Percentiles rank a stretch among this genome's conserved stretches.
phyloP scores from a whole-genome alignment of 2,797 vertebrate species.

The Sorex maritimensis region DNA sequence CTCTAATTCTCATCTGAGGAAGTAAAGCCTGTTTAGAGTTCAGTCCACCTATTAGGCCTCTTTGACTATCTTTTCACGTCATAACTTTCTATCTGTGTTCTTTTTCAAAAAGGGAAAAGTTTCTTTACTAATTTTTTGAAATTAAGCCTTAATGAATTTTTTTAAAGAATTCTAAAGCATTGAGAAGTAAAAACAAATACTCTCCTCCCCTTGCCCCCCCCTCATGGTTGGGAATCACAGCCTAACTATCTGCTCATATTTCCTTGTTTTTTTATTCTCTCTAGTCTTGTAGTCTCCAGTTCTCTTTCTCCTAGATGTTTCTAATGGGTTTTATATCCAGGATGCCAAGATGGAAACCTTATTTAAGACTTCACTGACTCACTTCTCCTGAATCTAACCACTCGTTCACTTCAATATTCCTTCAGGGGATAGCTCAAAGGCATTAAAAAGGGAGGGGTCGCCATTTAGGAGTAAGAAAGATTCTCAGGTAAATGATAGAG shows the following conservation, averaged over 20 bases:
- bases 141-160: neutral
- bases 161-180: constrained; percentile 2
- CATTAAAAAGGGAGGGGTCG: neutral
- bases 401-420: neutral
- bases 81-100: neutral
- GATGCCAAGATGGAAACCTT: neutral
- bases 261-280: neutral
- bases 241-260: neutral
- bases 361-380: neutral
- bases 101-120: constrained; percentile 44
- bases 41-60: neutral
- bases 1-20: neutral
- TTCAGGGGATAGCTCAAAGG: neutral
- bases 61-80: constrained; percentile 27
- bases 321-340: neutral
- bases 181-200: constrained; percentile 21
- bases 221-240: neutral
- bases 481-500: neutral
- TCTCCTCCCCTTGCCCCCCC: neutral
- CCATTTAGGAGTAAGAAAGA: constrained; percentile 2
- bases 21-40: constrained; percentile 6
- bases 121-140: constrained; percentile 11
- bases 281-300: neutral
- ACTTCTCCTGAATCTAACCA: neutral
- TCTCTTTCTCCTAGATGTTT: neutral